Evolutionary conservation across 2,797 vertebrate species (phyloP), one percentile per base, ranked within the genome.

Genomic region (Lophius americanus): DNA sequence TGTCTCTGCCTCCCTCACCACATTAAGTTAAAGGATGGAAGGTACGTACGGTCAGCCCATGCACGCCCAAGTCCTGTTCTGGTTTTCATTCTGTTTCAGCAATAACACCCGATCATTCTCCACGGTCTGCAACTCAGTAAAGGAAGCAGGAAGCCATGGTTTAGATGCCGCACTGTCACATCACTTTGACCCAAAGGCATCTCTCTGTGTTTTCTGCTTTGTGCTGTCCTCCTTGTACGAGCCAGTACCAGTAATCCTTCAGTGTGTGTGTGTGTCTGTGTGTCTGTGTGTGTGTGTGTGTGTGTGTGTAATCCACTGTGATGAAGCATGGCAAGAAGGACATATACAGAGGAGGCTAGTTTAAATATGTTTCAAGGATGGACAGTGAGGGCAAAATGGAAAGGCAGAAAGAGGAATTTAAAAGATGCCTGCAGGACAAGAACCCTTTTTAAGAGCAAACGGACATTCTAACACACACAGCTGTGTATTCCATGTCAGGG

Each of bases 81-180:
- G 60, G 23, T 44, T 79, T 73, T 46, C 42, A 55, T 59, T 50
- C 9, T 10, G 13, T 51, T 38, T 49, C 35, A 54, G 63, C 60
- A 56, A 44, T 60, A 51, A 60, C 53, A 70, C 6, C 53, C 66
- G 38, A 60, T 38, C 44, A 32, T 23, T 35, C 60, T 14, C 10
- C 12, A 50, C 51, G 57, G 35, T 33, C 41, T 14, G 37, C 9
- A 2, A 64, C 44, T 76, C 65, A 46, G 61, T 32, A 42, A 64
- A 68, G 56, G 65, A 76, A 63, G 47, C 60, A 72, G 50, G 66
- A 77, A 57, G 68, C 84, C 49, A 60, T 82, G 74, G 76, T 71
- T 78, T 73, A 73, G 51, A 55, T 59, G 63, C 64, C 23, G 42
- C 32, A n/a, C 7, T 51, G 62, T 68, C 76, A 60, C 41, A 8